Base-by-base conservation (phyloP, 1,140 invertebrate genomes). In the Apis laboriosa region DNA sequence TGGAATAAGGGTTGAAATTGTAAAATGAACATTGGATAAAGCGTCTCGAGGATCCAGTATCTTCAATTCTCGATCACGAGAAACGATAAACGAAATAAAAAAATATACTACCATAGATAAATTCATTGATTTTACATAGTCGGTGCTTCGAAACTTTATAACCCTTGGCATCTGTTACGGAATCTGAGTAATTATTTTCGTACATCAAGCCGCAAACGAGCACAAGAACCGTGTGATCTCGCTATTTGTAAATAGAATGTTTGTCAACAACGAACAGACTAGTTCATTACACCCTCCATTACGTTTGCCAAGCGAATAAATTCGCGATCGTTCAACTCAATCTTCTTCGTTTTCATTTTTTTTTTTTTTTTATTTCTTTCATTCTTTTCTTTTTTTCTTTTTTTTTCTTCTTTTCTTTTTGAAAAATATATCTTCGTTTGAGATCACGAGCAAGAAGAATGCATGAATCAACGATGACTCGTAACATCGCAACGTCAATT, bases 231-330 rank as follows among this genome's bases (percentile, higher is more conserved):
- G 19, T 55, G 60, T n/a, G 68, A 53, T 15, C 76, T 66, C 60
- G 72, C 81, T 87, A 87, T 87, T 87, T 86, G 85, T 87, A 87
- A 87, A 87, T 81, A 84, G 77, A 80, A 49, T 86, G 86, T 87
- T 86, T 87, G 85, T 87, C 86, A 87, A 87, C 86, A 87, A 86
- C 72, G 66, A 66, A 55, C 58, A 34, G 51, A 61, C 49, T 58
- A 71, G 77, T 79, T 87, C 81, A 77, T 84, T 87, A 86, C 76
- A 76, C 73, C 68, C 43, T 21, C 24, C 63, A 63, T 51, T 58
- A 66, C 61, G 77, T 87, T 83, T 87, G 84, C 86, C 86, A 87
- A 86, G 85, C 80, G 84, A 76, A 77, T 66, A 56, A 34, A 43
- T 51, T 28, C 73, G 81, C 77, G 85, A 84, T 68, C 85, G 68